Base-by-base conservation (phyloP, 1,140 invertebrate species). In the Drosophila murphyi region DNA sequence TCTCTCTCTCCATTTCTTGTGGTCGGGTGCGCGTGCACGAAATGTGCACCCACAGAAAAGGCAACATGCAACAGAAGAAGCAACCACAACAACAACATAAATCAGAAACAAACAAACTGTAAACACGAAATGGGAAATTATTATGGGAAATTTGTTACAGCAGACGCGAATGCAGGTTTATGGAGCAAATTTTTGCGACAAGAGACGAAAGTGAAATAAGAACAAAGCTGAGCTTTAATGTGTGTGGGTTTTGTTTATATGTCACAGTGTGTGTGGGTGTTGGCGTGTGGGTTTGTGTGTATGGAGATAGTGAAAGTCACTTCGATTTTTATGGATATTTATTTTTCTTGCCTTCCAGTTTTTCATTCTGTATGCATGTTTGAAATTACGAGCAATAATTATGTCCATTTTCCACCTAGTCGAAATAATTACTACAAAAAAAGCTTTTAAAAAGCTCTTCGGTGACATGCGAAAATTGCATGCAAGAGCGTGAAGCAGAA, bases 61-160 rank as follows among this genome's bases (percentile, higher is more conserved):
- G 43, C 67, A 51, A 57, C 63, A 73, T 79, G 76, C 80, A 83
- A 79, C 78, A 77, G 80, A 51, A 69, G 51, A 60, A 69, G 60
- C 63, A 39, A 39, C 50, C 55, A 39, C 60, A 75, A 65, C 52
- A 72, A 20, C 60, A 67, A 47, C 35, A 64, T 52, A 45, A 59
- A 43, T 59, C 28, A 8, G 8, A 45, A 56, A 41, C 41, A 69
- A 64, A 54, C 62, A 64, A 64, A 52, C 41, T 31, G 56, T 32
- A 74, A 65, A 69, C 60, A 78, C 39, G 64, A 48, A 76, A 74
- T 57, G 62, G 57, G 39, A 54, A 82, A 81, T 61, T 85, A 63
- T 80, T 76, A 47, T 89, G 80, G 85, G 76, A 83, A 83, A 89
- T 89, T 88, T 37, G 41, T 65, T 35, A 45, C 65, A 39, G 50